Evolutionary conservation across 2,113 vertebrate genomes (phyloP).

Genomic region (Pomatorhinus ruficollis): DNA sequence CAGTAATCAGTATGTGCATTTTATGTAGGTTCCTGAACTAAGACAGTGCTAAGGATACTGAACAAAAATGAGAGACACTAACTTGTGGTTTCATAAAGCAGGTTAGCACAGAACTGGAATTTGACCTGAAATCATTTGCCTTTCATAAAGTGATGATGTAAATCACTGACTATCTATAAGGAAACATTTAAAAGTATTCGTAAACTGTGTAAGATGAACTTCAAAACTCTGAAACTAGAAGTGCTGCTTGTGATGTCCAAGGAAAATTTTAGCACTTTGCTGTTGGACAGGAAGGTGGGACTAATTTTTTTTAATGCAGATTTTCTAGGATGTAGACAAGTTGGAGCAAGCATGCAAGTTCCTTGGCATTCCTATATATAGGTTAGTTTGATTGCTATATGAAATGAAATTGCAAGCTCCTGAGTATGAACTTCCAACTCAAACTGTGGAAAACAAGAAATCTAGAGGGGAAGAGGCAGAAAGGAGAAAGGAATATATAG

Average conservation of each 20-base stretch:
- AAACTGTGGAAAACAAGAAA: not conserved
- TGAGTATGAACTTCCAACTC: not conserved
- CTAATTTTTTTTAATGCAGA: not conserved
- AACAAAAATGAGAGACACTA: not conserved
- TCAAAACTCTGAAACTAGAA: not conserved
- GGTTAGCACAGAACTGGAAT: constrained; percentile 15
- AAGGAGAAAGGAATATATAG: not conserved
- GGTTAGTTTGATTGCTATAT: not conserved
- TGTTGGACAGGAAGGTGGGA: not conserved
- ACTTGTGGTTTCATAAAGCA: constrained; percentile 18
- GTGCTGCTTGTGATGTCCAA: not conserved
- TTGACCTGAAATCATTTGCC: not conserved
- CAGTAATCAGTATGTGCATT: not conserved
- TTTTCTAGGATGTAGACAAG: not conserved
- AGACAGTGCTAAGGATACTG: not conserved
- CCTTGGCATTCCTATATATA: not conserved
- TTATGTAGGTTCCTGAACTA: not conserved
- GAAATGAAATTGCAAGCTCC: not conserved
- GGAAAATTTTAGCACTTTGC: not conserved
- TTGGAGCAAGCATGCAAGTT: not conserved
- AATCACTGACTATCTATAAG: not conserved
- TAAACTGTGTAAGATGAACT: not conserved
- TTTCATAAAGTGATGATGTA: not conserved
- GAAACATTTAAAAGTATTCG: not conserved
- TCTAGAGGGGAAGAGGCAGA: not conserved